Evolutionary conservation across 1,140 invertebrate species (phyloP).

Genomic region (Leptoteleia sp.): DNA sequence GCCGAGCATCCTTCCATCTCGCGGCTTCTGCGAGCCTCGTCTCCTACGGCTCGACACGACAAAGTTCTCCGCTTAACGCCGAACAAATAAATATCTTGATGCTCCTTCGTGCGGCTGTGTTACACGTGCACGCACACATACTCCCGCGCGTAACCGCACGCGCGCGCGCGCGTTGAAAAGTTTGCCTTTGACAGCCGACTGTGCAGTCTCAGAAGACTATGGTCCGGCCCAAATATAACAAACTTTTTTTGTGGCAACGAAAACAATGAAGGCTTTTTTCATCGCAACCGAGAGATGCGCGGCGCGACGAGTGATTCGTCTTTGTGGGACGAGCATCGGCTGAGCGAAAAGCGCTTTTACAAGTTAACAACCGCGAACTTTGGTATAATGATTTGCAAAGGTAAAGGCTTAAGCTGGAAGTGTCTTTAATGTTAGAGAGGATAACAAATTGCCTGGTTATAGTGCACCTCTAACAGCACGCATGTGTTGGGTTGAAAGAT

Average conservation of each 20-base stretch:
- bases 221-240: conserved; percentile 34
- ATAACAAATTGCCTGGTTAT: no score
- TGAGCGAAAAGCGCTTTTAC: no score
- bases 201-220: conserved; percentile 31
- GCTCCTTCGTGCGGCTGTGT: conserved; percentile 29
- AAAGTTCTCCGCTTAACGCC: conserved; percentile 64
- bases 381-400: no score
- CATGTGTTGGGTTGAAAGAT: no score
- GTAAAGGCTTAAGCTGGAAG: no score
- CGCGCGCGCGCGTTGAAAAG: conserved; percentile 28
- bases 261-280: conserved; percentile 44
- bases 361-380: no score
- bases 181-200: conserved; percentile 53
- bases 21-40: conserved; percentile 35
- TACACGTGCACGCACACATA: conserved; percentile 36
- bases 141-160: conserved; percentile 42
- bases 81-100: conserved; percentile 71
- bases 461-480: no score
- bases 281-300: no score
- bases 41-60: conserved; percentile 49
- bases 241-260: conserved; percentile 27
- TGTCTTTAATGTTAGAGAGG: no score
- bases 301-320: no score
- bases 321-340: no score
- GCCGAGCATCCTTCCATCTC: conserved; percentile 53